Conservation (phyloP, 2,888 invertebrate genomes). For the Mesorhabditis spiculigera region DNA sequence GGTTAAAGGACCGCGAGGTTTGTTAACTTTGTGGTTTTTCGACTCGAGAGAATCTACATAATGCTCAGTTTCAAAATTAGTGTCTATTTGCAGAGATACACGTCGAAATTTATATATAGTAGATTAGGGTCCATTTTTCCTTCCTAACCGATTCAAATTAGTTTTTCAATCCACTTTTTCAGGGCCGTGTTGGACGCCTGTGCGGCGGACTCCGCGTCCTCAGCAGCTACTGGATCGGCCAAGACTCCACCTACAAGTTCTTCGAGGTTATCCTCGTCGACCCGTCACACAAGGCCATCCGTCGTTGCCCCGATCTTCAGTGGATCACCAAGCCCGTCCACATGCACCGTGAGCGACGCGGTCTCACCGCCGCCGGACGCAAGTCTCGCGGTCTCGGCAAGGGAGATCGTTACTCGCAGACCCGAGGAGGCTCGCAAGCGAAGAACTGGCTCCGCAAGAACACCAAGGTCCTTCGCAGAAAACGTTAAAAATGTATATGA, state of each 20-base stretch:
- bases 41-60: background rate
- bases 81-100: constrained; percentile 77
- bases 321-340: constrained; percentile 96
- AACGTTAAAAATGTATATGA: constrained; percentile 67
- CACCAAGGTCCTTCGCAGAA: constrained; percentile 87
- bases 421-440: constrained; percentile 90
- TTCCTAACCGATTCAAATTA: too few species aligned
- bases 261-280: constrained; percentile 83
- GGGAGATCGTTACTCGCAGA: constrained; percentile 82
- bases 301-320: constrained; percentile 90
- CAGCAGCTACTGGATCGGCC: constrained; percentile 98
- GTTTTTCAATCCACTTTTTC: constrained; percentile 23
- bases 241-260: constrained; percentile 98
- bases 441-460: constrained; percentile 93
- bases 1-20: constrained; percentile 98
- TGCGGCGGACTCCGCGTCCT: constrained; percentile 90
- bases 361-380: constrained; percentile 90
- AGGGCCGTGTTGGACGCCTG: constrained; percentile 95
- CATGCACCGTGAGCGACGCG: constrained; percentile 96
- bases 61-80: background rate
- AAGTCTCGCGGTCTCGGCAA: constrained; percentile 85
- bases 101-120: too few species aligned
- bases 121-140: too few species aligned
- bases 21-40: background rate
- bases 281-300: constrained; percentile 86